Evolutionary conservation across 2,797 vertebrate genomes (phyloP).

Genomic region (Hypotaenidia philippensis): DNA sequence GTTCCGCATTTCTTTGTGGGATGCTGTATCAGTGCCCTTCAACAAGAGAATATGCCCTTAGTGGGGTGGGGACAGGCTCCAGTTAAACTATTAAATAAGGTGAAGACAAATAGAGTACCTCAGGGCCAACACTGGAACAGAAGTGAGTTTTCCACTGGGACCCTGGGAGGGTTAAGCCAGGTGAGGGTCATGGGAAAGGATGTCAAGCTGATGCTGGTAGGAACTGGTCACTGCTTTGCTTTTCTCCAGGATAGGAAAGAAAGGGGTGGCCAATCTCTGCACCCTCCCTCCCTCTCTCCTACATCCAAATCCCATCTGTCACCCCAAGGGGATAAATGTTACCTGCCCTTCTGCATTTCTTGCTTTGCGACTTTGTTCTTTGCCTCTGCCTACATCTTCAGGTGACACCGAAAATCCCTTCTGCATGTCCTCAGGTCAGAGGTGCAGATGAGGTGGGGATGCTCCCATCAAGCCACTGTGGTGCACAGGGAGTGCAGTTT

Average conservation of each 20-base stretch:
- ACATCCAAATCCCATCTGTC: not conserved
- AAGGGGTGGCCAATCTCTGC: not conserved
- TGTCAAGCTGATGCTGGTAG: rapidly evolving
- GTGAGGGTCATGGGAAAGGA: not conserved
- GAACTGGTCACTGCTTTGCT: not conserved
- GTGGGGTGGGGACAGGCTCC: not conserved
- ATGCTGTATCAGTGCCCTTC: not conserved
- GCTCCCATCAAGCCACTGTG: rapidly evolving
- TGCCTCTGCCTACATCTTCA: not conserved
- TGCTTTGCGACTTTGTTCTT: not conserved
- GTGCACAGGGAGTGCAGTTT: rapidly evolving
- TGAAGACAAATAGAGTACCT: not conserved
- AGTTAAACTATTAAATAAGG: not conserved
- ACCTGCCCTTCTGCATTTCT: not conserved
- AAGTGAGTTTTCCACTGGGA: not conserved
- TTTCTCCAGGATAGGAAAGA: not conserved
- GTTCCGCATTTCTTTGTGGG: not conserved
- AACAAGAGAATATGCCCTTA: not conserved
- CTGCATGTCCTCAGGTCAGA: not conserved
- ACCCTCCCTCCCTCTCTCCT: not conserved
- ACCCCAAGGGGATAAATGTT: not conserved
- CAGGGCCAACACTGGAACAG: not conserved
- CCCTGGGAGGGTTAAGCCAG: not conserved
- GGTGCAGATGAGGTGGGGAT: not conserved
- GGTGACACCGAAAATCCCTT: not conserved